Evolutionary conservation across 2,797 vertebrate species (phyloP).

Genomic region (Rhynchotus rufescens): DNA sequence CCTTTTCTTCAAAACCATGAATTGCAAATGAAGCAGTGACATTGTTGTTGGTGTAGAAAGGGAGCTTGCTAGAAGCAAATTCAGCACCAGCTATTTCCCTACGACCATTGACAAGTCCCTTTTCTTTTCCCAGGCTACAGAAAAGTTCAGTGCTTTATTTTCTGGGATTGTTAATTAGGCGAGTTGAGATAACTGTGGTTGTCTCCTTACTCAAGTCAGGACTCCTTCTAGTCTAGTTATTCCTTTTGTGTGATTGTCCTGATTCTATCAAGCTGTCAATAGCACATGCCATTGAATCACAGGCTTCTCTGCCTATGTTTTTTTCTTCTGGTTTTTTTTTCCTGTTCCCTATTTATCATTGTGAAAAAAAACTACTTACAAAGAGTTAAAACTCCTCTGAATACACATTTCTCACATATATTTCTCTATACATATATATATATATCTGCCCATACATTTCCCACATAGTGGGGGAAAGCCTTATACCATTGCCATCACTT

Average conservation of each 20-base stretch:
- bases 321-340: background rate
- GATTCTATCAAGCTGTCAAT: background rate
- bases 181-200: background rate
- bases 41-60: background rate
- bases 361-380: background rate
- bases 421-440: no score
- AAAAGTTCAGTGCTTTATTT: background rate
- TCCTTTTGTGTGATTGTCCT: background rate
- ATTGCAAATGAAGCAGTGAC: background rate
- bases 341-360: background rate
- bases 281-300: background rate
- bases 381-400: background rate
- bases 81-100: background rate
- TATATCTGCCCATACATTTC: background rate
- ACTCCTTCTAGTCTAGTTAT: background rate
- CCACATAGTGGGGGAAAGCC: background rate
- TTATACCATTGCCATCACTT: background rate
- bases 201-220: background rate
- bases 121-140: background rate
- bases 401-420: background rate
- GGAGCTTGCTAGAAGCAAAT: background rate
- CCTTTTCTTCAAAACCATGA: background rate
- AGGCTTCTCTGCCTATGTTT: background rate
- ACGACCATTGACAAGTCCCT: fast-evolving
- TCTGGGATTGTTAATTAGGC: background rate